Evolutionary conservation across 2,888 invertebrate species (phyloP).

Genomic region (Onthophagus sagittarius): DNA sequence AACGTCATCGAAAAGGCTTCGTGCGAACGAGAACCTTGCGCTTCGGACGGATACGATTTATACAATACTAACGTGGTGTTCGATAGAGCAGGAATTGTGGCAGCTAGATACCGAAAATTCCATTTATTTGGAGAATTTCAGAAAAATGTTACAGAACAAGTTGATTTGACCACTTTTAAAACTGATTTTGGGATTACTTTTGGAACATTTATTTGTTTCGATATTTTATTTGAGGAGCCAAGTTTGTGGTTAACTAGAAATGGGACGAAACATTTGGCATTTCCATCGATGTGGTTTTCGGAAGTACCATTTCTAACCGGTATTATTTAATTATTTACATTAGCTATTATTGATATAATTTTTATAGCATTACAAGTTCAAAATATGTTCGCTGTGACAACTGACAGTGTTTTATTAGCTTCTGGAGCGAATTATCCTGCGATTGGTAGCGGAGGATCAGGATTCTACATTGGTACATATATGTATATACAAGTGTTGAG

Average conservation of each 20-base stretch:
- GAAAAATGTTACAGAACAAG: slow-evolving; percentile 49
- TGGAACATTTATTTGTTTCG: slow-evolving; percentile 80
- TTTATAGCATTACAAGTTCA: slow-evolving; percentile 61
- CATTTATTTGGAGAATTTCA: slow-evolving; percentile 41
- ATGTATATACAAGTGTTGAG: too few species aligned
- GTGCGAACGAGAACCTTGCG: slow-evolving; percentile 48
- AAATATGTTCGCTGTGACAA: slow-evolving; percentile 63
- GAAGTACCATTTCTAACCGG: slow-evolving; percentile 73
- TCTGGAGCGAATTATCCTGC: slow-evolving; percentile 65
- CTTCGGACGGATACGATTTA: slow-evolving; percentile 53
- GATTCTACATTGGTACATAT: slow-evolving; percentile 49
- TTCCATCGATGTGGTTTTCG: slow-evolving; percentile 77
- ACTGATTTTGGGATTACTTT: slow-evolving; percentile 80
- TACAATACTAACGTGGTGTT: slow-evolving; percentile 81
- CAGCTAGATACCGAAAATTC: slow-evolving; percentile 41
- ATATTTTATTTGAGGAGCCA: slow-evolving; percentile 72
- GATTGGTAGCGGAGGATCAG: slow-evolving; percentile 66
- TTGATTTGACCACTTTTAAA: slow-evolving; percentile 59
- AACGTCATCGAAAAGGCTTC: slow-evolving; percentile 63
- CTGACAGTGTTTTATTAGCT: slow-evolving; percentile 67
- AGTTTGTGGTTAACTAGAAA: slow-evolving; percentile 52
- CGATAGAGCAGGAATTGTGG: slow-evolving; percentile 60
- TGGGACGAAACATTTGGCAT: slow-evolving; percentile 58
- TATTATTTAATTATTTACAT: slow-evolving; percentile 33
- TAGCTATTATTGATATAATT: neutral